Evolutionary conservation across 2,888 invertebrate species (phyloP).

Genomic region (Plutella xylostella): DNA sequence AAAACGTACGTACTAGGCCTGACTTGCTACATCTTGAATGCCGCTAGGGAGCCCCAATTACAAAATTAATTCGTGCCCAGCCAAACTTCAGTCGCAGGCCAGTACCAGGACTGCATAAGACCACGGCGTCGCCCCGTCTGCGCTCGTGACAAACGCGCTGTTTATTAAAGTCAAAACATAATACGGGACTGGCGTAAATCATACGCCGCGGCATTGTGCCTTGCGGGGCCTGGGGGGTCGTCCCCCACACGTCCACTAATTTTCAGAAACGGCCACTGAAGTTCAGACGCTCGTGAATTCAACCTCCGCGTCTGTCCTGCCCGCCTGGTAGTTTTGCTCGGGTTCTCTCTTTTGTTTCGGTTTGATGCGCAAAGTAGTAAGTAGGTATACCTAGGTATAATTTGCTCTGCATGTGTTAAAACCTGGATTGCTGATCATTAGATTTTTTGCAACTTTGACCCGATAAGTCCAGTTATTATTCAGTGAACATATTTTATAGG

Average conservation of each 20-base stretch:
- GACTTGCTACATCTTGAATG: no score
- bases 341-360: not conserved
- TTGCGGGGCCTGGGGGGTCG: conserved; percentile 22
- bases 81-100: not conserved
- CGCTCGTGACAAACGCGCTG: conserved; percentile 60
- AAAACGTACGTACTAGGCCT: no score
- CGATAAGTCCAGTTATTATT: no score
- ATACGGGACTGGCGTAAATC: conserved; percentile 74
- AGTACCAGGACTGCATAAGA: conserved; percentile 29
- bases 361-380: no score
- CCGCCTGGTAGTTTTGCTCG: conserved; percentile 5
- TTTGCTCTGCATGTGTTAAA: no score
- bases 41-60: no score
- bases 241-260: conserved; percentile 51
- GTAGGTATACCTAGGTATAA: no score
- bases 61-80: no score
- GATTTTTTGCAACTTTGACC: no score
- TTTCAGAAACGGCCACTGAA: conserved; percentile 61
- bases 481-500: no score
- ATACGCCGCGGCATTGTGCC: conserved; percentile 49
- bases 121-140: conserved; percentile 43
- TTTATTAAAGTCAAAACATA: conserved; percentile 75
- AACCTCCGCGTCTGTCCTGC: conserved; percentile 6
- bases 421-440: no score
- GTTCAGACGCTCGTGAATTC: conserved; percentile 32